phyloP scores from a whole-genome alignment of 1,140 invertebrate species.

The Aphelinus atriplicis region DNA sequence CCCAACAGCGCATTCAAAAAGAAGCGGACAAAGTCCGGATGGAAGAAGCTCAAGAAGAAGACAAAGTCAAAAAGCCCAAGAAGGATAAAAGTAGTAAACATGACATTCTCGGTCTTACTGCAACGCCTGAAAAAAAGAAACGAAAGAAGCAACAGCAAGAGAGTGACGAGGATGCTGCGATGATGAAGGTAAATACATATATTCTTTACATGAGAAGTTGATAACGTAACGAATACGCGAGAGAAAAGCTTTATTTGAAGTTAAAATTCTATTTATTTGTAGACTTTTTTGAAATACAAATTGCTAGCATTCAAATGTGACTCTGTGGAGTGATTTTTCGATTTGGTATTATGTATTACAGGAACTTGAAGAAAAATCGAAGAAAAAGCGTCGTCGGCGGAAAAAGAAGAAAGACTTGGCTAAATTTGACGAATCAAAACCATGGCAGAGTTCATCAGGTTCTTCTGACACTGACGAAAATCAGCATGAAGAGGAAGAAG shows the following conservation, averaged over 20 bases:
- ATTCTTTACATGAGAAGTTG: background rate
- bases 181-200: conserved; percentile 49
- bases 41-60: conserved; percentile 68
- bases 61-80: conserved; percentile 58
- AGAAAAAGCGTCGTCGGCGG: conserved; percentile 68
- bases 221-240: background rate
- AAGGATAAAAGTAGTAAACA: conserved; percentile 51
- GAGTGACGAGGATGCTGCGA: conserved; percentile 59
- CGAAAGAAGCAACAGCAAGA: conserved; percentile 54
- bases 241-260: background rate
- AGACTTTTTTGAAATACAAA: too few species aligned
- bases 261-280: too few species aligned
- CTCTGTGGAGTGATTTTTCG: too few species aligned
- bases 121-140: conserved; percentile 37
- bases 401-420: conserved; percentile 68
- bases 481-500: conserved; percentile 74
- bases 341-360: background rate
- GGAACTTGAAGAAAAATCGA: conserved; percentile 54
- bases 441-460: conserved; percentile 76
- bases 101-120: conserved; percentile 35
- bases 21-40: conserved; percentile 78
- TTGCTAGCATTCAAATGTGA: background rate
- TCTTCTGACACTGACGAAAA: conserved; percentile 72
- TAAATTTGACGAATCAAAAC: conserved; percentile 72
- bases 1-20: conserved; percentile 85